Base-by-base conservation (phyloP, 2,113 vertebrate species). In the Epinephelus lanceolatus region DNA sequence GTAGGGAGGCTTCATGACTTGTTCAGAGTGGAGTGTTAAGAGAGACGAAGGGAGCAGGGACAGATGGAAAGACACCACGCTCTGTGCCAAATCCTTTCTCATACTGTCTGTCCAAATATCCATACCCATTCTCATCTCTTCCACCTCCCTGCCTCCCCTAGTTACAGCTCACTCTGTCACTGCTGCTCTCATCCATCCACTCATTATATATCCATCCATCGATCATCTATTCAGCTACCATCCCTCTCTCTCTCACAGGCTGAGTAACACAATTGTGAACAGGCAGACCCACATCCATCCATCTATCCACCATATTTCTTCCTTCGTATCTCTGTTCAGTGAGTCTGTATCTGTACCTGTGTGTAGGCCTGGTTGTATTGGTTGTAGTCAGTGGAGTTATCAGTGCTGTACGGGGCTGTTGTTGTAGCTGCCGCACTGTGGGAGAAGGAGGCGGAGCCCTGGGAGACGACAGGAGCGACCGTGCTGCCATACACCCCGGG, bases 351-450 rank as follows among this genome's bases (percentile, higher is more conserved):
- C 40, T 23, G 23, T 92, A 96, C 95, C 95, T 96, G 95, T 65
- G 95, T 92, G 93, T 96, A 96, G 59, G 89, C 94, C 89, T 95
- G 95, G 85, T 95, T 96, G 42, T 97, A 98, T 55, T 97, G 97
- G 52, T 95, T 93, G 81, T 97, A 98, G 71, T 92, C 92, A 3
- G 95, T 83, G 33, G 96, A 94, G 79, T 91, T 94, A 67, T 99
- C 97, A 15, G 96, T 49, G 13, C 89, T 86, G 42, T 97, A 97
- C 2, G 95, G 96, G 7, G 96, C 59, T 9, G 95, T 67, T 19
- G 89, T 90, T 5, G 89, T 83, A 37, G 95, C 71, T 17, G 95
- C 55, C 0, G 76, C 55, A 10, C 65, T 88, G 76, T 94, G 93
- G 49, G 91, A 76, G 19, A 84, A 93, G 40, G 93, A 86, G 17